Evolutionary conservation across 2,113 vertebrate species (phyloP).

Genomic region (Myiozetetes cayanensis): DNA sequence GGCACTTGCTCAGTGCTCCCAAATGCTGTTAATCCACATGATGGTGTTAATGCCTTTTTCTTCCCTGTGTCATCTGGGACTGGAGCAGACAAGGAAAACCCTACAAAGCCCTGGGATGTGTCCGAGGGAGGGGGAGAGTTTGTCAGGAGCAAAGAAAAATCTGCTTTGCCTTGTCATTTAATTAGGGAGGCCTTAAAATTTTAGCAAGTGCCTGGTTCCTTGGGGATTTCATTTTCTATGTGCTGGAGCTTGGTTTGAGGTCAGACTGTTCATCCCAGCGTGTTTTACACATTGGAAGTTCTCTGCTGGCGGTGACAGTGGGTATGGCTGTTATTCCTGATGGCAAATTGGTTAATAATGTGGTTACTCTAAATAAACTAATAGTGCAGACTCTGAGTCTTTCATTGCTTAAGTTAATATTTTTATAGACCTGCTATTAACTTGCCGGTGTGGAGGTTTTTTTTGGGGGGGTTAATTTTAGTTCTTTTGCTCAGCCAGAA

Average conservation of each 20-base stretch:
- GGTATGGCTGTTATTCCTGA: background rate
- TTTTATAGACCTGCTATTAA: background rate
- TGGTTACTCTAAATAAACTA: background rate
- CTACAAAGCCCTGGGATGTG: rapidly evolving
- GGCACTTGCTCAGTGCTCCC: background rate
- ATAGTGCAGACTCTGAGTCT: background rate
- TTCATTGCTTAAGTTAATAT: background rate
- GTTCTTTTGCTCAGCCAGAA: background rate
- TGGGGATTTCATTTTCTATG: background rate
- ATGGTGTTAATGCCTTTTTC: background rate
- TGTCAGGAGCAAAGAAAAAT: background rate
- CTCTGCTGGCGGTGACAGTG: background rate
- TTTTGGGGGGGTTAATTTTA: background rate
- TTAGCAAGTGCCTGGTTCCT: background rate
- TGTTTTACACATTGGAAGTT: background rate
- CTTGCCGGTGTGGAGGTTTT: background rate
- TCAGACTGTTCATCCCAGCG: rapidly evolving
- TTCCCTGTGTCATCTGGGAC: background rate
- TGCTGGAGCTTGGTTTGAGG: background rate
- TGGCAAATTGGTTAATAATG: background rate
- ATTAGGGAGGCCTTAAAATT: background rate
- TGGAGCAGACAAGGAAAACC: background rate
- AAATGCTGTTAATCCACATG: background rate
- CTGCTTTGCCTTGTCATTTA: rapidly evolving
- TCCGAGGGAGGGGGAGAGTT: background rate